Base-by-base conservation (phyloP, 2,113 vertebrate species). In the Amazona guildingii region DNA sequence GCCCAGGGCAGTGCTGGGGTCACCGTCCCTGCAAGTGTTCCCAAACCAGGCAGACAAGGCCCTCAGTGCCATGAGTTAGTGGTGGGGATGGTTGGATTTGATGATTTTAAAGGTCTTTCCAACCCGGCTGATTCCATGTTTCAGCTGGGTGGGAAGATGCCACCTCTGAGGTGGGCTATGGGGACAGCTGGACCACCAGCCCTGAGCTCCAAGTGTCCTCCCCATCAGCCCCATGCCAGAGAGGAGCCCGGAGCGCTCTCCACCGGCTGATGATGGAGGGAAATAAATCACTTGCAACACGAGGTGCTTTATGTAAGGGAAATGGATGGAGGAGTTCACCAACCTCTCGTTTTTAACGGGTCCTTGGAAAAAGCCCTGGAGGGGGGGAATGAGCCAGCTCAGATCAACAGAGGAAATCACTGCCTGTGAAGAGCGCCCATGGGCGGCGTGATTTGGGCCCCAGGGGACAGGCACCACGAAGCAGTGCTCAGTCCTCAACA, bases 201-300 rank as follows among this genome's bases (percentile, higher is more conserved):
- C 80, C 13, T 1, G 0, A 49, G 86, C 52, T 54, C 28, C 18
- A 12, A 4, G 1, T 0, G 0, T 28, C 33, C 33, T 31, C 39
- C 14, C 29, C 3, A 5, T 55, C 66, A 17, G 54, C 49, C 25
- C 57, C 43, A 4, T 1, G 9, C 25, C 4, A 1, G 13, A 2
- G 28, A 44, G 55, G 33, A 14, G 33, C 41, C 35, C 33, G 25
- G 33, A 63, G 48, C 17, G 23, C 18, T 16, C 33, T 43, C n/a
- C 61, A 35, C 37, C 0, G 0, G 13, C 18, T 10, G n/a, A 20
- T 3, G 15, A 78, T 1, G 0, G 25, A 69, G 81, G 66, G 35
- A 35, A 86, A 64, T 1, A 10, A 66, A 20, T 74, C 55, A 41
- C 9, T 68, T 55, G 66, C 55, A 57, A 10, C 7, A 2, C 0